Conservation (phyloP, 2,888 invertebrate species). For the Linnaemya vulpina region DNA sequence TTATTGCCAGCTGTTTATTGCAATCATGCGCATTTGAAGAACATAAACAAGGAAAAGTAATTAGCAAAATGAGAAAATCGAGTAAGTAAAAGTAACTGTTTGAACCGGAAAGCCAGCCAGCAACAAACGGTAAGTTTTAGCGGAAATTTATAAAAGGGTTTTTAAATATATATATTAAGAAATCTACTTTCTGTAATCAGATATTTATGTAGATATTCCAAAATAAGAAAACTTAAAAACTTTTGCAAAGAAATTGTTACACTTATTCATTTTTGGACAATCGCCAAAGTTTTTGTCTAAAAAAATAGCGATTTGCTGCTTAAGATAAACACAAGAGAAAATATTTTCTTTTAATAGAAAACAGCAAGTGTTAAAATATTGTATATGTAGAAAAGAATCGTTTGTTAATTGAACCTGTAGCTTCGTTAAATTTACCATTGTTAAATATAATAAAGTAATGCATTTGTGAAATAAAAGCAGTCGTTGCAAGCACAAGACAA, state of each 20-base stretch:
- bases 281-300: constrained; percentile 28
- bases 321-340: neutral
- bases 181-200: no score
- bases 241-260: neutral
- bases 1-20: neutral
- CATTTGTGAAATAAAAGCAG: constrained; percentile 37
- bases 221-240: neutral
- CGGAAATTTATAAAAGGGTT: constrained; percentile 12
- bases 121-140: constrained; percentile 49
- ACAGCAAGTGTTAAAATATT: constrained; percentile 11
- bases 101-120: constrained; percentile 54
- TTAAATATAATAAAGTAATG: neutral
- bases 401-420: constrained; percentile 1
- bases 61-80: constrained; percentile 4
- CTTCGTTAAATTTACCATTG: constrained; percentile 4
- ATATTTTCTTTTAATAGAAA: neutral
- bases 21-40: constrained; percentile 37
- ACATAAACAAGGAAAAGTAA: constrained; percentile 7
- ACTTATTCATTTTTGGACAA: constrained; percentile 9
- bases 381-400: neutral
- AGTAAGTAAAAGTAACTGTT: constrained; percentile 34
- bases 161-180: constrained; percentile 3
- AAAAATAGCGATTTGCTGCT: constrained; percentile 9
- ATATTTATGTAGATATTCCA: neutral
- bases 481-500: constrained; percentile 8